Evolutionary conservation across 2,797 vertebrate species (phyloP), one percentile per base, ranked within the genome.

Genomic region (Gadopsis marmoratus): DNA sequence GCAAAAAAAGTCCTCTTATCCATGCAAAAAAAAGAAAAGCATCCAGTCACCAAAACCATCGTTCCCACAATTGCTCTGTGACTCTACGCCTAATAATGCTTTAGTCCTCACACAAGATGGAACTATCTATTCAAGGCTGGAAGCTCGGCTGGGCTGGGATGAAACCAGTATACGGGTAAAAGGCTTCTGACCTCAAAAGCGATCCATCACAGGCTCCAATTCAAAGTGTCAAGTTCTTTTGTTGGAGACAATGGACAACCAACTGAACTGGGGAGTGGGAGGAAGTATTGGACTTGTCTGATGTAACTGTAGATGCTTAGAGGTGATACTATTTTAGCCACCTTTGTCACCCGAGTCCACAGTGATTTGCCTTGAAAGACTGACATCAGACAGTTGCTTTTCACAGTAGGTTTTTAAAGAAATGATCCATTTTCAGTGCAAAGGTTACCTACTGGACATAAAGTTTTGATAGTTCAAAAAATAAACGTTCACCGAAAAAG

Each of bases 261-360:
- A 90, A 91, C 93, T 90, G 91, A 94, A 93, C 78, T 91, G 92
- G 93, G 93, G 93, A 93, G 92, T 92, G 93, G 90, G 93, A 95
- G 93, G 93, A 93, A 94, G 94, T 94, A 93, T 93, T 93, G 91
- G 92, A 93, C 93, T 92, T 94, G 94, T 94, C 88, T 93, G 91
- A 88, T 92, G 94, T 93, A 93, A 94, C 92, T 86, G 88, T 93
- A 94, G 88, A 89, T 79, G 87, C 87, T 87, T 53, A 55, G 90
- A 93, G 92, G 94, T 91, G 92, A 92, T 90, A 89, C 90, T 87
- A 84, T 92, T 92, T 92, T 92, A 84, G 89, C 87, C 81, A 86
- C 86, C 72, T 89, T 88, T 93, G 92, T 94, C 90, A 89, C 88
- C 83, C 33, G 88, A 91, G 90, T 82, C 43, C 86, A 81, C 76